A percentile compares a stretch with the other conserved stretches of the same genome.
phyloP scores from a whole-genome alignment of 1,140 invertebrate genomes.

The Lucilia cuprina region DNA sequence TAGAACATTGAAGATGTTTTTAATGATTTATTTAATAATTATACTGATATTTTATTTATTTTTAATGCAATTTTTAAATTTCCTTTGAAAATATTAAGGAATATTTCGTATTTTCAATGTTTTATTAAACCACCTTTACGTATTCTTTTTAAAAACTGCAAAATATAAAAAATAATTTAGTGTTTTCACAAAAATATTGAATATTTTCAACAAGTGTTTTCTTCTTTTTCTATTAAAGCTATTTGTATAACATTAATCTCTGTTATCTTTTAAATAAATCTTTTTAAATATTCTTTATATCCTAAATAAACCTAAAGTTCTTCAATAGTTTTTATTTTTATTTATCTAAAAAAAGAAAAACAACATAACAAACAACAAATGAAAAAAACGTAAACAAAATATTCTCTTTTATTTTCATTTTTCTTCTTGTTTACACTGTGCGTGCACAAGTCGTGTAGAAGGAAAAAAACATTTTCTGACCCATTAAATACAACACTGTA shows the following conservation, averaged over 20 bases:
- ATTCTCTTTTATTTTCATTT: background rate
- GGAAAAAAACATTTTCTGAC: background rate
- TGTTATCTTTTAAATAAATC: background rate
- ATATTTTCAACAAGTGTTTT: background rate
- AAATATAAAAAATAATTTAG: no score
- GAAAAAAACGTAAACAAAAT: background rate
- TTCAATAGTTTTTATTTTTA: background rate
- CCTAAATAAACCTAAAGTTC: background rate
- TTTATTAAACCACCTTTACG: no score
- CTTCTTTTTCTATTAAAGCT: background rate
- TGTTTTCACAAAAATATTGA: no score
- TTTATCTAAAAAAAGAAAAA: background rate
- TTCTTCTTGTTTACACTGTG: background rate
- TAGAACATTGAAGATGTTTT: no score
- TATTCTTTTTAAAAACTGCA: no score
- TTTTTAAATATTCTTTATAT: background rate
- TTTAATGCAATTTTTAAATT: no score
- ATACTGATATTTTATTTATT: no score
- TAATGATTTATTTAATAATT: no score
- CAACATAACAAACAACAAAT: background rate
- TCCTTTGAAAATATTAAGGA: no score
- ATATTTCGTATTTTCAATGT: no score
- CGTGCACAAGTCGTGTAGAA: background rate
- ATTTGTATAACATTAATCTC: no score
- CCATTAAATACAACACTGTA: constrained; percentile 24